phyloP scores from a whole-genome alignment of 2,888 invertebrate species.

The Noctua fimbriata region DNA sequence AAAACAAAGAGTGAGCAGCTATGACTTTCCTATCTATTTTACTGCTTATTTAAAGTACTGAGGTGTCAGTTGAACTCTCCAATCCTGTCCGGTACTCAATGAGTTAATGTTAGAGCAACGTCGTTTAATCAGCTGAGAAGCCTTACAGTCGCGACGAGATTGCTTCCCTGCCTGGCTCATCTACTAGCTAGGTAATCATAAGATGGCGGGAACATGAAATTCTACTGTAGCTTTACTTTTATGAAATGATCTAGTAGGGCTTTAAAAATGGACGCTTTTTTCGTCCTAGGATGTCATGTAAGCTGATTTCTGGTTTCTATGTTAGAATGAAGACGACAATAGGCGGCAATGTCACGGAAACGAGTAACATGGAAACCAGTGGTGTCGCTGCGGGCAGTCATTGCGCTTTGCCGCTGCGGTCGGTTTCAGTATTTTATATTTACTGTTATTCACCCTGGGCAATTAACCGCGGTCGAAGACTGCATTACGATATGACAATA shows the following conservation, averaged over 20 bases:
- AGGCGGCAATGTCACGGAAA: background rate
- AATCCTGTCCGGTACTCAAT: slow-evolving; percentile 38
- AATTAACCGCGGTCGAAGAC: background rate
- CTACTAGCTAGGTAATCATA: slow-evolving; percentile 48
- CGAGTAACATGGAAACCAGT: background rate
- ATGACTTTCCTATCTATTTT: background rate
- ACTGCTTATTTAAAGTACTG: slow-evolving; percentile 1
- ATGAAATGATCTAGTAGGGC: background rate
- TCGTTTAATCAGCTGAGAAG: slow-evolving; percentile 60
- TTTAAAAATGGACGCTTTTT: background rate
- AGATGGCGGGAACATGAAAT: slow-evolving; percentile 40
- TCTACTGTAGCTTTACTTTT: slow-evolving; percentile 31
- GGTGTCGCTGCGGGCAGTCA: background rate
- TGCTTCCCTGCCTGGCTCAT: slow-evolving; percentile 49
- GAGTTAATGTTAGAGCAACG: slow-evolving; percentile 50
- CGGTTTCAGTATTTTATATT: background rate
- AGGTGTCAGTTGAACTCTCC: slow-evolving; percentile 20
- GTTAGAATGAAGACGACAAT: background rate
- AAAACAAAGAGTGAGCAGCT: background rate
- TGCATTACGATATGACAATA: background rate
- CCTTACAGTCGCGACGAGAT: slow-evolving; percentile 58
- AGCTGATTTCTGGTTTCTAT: background rate
- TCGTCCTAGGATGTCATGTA: no score
- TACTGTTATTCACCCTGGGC: background rate
- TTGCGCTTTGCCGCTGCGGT: background rate